Evolutionary conservation across 2,888 invertebrate genomes (phyloP).

Genomic region (Ariolimax columbianus): DNA sequence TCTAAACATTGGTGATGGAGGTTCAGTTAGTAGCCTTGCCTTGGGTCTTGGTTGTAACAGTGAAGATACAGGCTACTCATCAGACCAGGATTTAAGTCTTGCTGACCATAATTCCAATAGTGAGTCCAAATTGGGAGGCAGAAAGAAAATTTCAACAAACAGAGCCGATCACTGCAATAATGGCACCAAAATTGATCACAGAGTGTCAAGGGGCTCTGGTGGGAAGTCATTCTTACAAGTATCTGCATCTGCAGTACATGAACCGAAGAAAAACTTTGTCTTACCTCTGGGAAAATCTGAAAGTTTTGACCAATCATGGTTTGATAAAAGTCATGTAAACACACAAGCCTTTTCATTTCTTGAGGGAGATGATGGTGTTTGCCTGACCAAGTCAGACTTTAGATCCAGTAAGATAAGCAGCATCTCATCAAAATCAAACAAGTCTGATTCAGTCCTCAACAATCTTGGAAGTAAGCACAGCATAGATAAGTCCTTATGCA

Average conservation of each 20-base stretch:
- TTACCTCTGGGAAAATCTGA: neutral
- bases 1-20: conserved; percentile 30
- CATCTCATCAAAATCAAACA: conserved; percentile 24
- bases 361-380: conserved; percentile 42
- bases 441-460: neutral
- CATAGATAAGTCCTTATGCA: neutral
- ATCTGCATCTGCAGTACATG: conserved; percentile 4
- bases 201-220: neutral
- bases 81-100: conserved; percentile 43
- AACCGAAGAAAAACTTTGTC: neutral
- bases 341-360: neutral
- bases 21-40: conserved; percentile 46
- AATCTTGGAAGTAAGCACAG: neutral
- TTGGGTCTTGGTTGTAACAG: conserved; percentile 48
- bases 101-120: neutral
- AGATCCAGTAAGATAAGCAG: conserved; percentile 43
- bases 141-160: neutral
- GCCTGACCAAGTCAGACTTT: conserved; percentile 33
- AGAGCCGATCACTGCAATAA: neutral
- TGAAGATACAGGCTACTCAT: conserved; percentile 55
- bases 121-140: neutral
- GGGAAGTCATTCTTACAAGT: neutral
- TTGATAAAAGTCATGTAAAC: neutral
- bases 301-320: neutral
- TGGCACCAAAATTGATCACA: neutral